Base-by-base conservation (phyloP, 1,140 invertebrate species). In the Ceratoteleas bidentatus region DNA sequence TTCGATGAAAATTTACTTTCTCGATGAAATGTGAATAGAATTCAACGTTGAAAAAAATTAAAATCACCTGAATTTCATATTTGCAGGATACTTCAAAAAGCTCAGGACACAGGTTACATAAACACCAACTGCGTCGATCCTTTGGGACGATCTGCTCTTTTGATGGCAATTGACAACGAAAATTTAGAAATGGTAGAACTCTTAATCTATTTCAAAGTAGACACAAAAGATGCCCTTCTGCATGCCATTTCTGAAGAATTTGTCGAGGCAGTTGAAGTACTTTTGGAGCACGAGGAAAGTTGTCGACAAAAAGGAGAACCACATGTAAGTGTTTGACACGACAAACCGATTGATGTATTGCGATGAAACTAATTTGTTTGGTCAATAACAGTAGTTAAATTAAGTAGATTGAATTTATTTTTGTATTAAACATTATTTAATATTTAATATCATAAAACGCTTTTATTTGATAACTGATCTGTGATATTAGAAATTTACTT, bases 141-240 rank as follows among this genome's bases (percentile, higher is more conserved):
- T 0, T 92, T 99, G 84, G 98, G 97, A 40, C 93, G 97, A 81
- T 96, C 96, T 54, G 97, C 97, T 0, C 93, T 98, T 7, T 93
- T 98, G 53, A 98, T 98, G 96, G 98, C 98, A 70, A 99, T 99
- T 81, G 98, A 99, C 92, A 99, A 99, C 92, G 98, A 99, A 93
- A 99, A 99, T 91, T 93, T 99, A 74, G 98, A 99, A 92, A 99
- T 99, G 98, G 97, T 99, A 8, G 97, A 99, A 86, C 92, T 99
- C 64, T 93, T 99, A 75, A 95, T 99, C 68, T 95, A 97, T 88
- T 94, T 96, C 88, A 94, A 96, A 85, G 95, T 96, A 38, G 95
- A 98, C 90, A 98, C 97, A 0, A 96, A 97, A 85, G 98, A 99
- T 91, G 97, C 98, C 0, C 93, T 99, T 10, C 93, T 99, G 58